These are phyloP conservation scores for Chloroclysta siterata DNA, from an alignment of 2,888 invertebrate species.

Conservation along the genomic window DNA sequence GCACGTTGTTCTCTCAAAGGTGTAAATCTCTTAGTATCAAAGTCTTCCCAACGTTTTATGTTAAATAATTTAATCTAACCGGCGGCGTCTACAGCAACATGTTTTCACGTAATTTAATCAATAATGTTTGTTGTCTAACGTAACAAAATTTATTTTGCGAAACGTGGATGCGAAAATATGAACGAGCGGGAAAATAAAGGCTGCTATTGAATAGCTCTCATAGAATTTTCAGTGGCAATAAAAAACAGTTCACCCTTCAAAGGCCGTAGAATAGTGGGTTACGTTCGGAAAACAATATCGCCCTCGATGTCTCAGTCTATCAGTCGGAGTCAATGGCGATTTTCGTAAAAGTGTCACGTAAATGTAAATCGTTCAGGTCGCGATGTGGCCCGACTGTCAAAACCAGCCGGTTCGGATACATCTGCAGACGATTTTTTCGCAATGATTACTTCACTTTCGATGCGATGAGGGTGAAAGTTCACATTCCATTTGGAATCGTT, in stretches of 20 bases:
- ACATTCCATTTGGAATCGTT: constrained; percentile 47
- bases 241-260: constrained; percentile 68
- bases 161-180: constrained; percentile 46
- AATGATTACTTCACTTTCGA: constrained; percentile 72
- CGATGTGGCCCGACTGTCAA: constrained; percentile 82
- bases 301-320: constrained; percentile 79
- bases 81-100: constrained; percentile 62
- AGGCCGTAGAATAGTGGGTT: constrained; percentile 61
- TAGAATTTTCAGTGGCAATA: constrained; percentile 73
- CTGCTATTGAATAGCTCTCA: constrained; percentile 54
- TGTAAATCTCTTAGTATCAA: constrained; percentile 66
- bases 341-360: constrained; percentile 82
- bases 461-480: constrained; percentile 57
- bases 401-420: constrained; percentile 70
- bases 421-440: constrained; percentile 71
- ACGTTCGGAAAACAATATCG: constrained; percentile 79
- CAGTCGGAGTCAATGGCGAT: constrained; percentile 77
- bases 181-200: constrained; percentile 40
- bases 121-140: constrained; percentile 61
- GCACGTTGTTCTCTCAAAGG: constrained; percentile 56
- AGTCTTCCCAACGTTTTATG: constrained; percentile 65
- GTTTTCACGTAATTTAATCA: constrained; percentile 71
- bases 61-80: constrained; percentile 72
- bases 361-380: constrained; percentile 83
- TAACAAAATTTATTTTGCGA: constrained; percentile 55